These are phyloP conservation scores for Chouioia cunea DNA, from an alignment of 2,888 invertebrate species.

Conservation along the genomic window DNA sequence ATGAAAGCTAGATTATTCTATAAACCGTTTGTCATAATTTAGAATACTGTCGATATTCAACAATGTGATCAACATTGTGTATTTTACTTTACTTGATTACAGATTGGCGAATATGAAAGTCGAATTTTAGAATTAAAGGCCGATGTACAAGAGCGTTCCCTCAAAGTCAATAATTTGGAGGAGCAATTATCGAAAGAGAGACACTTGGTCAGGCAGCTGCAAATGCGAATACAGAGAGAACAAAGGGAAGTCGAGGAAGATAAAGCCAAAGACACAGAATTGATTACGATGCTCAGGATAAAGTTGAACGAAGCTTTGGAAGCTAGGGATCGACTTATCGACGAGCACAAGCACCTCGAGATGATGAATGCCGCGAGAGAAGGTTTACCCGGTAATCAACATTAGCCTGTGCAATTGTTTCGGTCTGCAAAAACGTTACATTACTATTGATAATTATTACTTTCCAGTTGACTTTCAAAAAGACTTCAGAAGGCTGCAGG, in stretches of 20 bases:
- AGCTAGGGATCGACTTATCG: slow-evolving; percentile 70
- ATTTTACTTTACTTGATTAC: not conserved
- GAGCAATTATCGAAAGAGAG: slow-evolving; percentile 60
- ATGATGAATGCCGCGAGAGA: slow-evolving; percentile 57
- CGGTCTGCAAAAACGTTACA: not conserved
- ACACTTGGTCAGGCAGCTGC: slow-evolving; percentile 56
- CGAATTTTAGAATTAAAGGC: slow-evolving; percentile 62
- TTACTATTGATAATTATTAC: not conserved
- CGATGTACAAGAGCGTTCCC: slow-evolving; percentile 60
- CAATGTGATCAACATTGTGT: too few relatives aligned
- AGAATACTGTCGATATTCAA: too few relatives aligned
- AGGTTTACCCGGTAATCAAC: slow-evolving; percentile 25
- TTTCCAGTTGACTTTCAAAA: slow-evolving; percentile 6
- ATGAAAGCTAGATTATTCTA: too few relatives aligned
- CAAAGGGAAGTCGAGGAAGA: slow-evolving; percentile 51
- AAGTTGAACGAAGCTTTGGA: slow-evolving; percentile 75
- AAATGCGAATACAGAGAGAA: slow-evolving; percentile 57
- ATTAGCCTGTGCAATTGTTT: slow-evolving; percentile 1
- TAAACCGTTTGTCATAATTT: too few relatives aligned
- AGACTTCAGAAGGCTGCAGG: slow-evolving; percentile 52
- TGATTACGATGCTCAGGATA: slow-evolving; percentile 58
- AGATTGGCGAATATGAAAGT: slow-evolving; percentile 59
- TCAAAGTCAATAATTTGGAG: slow-evolving; percentile 56
- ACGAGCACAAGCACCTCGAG: slow-evolving; percentile 70
- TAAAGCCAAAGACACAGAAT: slow-evolving; percentile 56